phyloP scores from a whole-genome alignment of 2,113 vertebrate genomes.

The Syngnathus floridae region DNA sequence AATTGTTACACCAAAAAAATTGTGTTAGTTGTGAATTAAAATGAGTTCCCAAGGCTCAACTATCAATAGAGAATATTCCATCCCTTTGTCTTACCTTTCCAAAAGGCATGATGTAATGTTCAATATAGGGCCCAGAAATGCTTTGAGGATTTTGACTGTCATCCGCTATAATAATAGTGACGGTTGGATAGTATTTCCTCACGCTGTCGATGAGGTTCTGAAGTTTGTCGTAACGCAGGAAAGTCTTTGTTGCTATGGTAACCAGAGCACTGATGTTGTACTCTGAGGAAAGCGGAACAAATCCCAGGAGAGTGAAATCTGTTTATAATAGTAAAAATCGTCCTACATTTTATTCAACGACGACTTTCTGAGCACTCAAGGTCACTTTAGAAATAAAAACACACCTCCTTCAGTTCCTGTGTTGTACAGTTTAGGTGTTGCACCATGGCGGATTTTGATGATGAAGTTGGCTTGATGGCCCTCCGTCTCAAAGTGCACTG shows the following conservation, averaged over 20 bases:
- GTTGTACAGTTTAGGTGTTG: constrained; percentile 80
- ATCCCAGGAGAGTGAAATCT: background rate
- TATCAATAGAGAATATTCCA: background rate
- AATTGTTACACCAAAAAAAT: too few species aligned
- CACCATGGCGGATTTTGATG: constrained; percentile 79
- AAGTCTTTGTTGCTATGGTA: constrained; percentile 88
- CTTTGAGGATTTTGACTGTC: constrained; percentile 78
- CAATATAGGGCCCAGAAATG: constrained; percentile 76
- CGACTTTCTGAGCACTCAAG: too few species aligned
- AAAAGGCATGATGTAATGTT: constrained; percentile 92
- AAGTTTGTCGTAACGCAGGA: constrained; percentile 85
- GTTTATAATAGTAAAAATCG: background rate
- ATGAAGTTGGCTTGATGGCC: constrained; percentile 77
- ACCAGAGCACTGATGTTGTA: constrained; percentile 83
- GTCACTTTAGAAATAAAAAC: background rate
- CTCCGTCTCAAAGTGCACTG: constrained; percentile 82
- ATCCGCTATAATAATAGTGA: constrained; percentile 84
- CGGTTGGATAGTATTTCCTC: constrained; percentile 79
- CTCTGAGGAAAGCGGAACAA: constrained; percentile 42
- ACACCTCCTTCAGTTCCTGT: constrained; percentile 62
- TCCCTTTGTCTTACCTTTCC: constrained; percentile 73
- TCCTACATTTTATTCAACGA: too few species aligned
- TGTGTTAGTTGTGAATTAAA: background rate
- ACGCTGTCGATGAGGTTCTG: constrained; percentile 81
- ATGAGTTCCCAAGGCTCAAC: background rate